A percentile compares a stretch with the other conserved stretches of the same genome.
Conservation (phyloP, 2,797 vertebrate genomes). For the Trichosurus vulpecula region DNA sequence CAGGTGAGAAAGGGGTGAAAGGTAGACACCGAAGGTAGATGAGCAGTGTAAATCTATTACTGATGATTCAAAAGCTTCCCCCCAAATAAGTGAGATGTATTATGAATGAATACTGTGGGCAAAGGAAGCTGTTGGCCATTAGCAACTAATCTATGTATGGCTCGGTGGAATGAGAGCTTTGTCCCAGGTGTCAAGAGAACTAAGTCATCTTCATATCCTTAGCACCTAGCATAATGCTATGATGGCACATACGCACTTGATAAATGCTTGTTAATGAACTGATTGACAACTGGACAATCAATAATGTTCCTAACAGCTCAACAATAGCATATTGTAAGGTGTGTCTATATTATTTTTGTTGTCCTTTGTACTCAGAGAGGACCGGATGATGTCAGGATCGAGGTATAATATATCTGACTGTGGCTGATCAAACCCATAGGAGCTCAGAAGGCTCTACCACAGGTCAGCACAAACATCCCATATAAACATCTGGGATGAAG, state of each 20-base stretch:
- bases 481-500: neutral
- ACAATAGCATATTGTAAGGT: neutral
- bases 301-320: neutral
- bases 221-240: neutral
- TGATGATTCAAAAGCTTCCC: no score
- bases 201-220: neutral
- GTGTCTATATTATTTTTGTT: neutral
- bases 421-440: neutral
- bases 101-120: no score
- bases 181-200: no score
- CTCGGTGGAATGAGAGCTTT: no score
- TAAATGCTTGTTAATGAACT: neutral
- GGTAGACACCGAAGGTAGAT: no score
- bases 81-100: no score
- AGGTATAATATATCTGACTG: neutral
- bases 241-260: neutral
- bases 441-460: neutral
- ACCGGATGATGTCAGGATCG: neutral
- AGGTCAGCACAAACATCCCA: neutral
- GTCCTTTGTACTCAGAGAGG: neutral
- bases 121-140: no score
- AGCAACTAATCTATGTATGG: no score
- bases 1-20: no score
- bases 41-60: no score
- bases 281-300: neutral